Evolutionary conservation across 2,888 invertebrate species (phyloP), one percentile per base, ranked within the genome.

Genomic region (Teinopalpus imperialis): DNA sequence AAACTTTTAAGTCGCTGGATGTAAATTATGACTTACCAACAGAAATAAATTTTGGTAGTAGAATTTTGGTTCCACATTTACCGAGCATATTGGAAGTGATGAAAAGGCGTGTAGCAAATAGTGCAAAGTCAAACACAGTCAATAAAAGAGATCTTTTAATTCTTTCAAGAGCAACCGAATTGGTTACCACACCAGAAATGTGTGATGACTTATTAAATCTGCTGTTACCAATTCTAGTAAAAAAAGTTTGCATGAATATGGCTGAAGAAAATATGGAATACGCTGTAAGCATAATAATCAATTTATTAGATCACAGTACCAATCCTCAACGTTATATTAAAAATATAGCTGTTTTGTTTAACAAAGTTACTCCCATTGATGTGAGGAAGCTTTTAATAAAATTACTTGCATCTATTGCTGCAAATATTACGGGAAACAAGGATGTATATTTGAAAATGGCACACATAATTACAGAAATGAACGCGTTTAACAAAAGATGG

Each of bases 401-500:
- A 54, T 74, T 94, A 9, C 74, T 95, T 6, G 71, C 81, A 10
- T 90, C 90, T 3, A 91, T 95, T 43, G 90, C 91, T 1, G 82
- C 87, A 36, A 86, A 81, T 50, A 69, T 80, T 0, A 46, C 63
- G 8, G 62, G 53, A 2, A 74, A 85, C 54, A 81, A 81, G 46
- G 79, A 86, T 6, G 54, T 78, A 23, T 63, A 92, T 35, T 85
- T 87, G 29, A 82, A 89, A 41, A 86, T 91, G 41, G 87, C 91
- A 0, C 72, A 87, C 7, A 64, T 94, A 7, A 76, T 95, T 1
- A 69, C 72, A 2, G 91, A 94, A 71, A 90, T 98, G 59, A 98
- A 98, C 78, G 93, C 98, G 0, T 97, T 93, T 90, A 95, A 98
- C 76, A 90, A 91, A 30, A 92, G 93, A 52, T 95, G 95, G 93